These are phyloP conservation scores for Grammatotria lemairii DNA, from an alignment of 2,113 vertebrate species.

Conservation along the genomic window DNA sequence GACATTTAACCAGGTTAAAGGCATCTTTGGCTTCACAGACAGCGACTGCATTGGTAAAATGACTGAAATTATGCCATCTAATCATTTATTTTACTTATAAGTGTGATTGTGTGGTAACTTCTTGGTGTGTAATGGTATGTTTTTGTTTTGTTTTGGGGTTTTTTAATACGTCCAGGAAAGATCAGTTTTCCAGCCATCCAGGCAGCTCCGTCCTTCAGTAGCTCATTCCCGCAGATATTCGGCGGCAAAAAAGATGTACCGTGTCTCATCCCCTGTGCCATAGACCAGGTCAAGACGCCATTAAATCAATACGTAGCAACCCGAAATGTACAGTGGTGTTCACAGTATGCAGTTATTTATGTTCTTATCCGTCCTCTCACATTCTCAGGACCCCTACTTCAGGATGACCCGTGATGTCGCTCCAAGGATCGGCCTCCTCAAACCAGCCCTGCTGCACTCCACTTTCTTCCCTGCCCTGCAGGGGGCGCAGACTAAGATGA, in stretches of 20 bases:
- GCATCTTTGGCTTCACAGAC: conserved; percentile 96
- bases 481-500: conserved; percentile 98
- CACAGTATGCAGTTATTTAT: not conserved
- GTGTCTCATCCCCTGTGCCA: conserved; percentile 96
- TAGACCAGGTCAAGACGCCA: conserved; percentile 82
- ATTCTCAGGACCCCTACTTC: conserved; percentile 90
- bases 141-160: not conserved
- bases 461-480: conserved; percentile 96
- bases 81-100: not conserved
- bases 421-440: conserved; percentile 84
- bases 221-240: conserved; percentile 93
- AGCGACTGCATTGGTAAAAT: conserved; percentile 92
- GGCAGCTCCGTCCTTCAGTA: conserved; percentile 94
- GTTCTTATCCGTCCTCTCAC: not conserved
- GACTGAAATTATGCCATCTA: not conserved
- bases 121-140: not conserved
- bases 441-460: conserved; percentile 92
- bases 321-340: not conserved
- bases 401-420: conserved; percentile 97
- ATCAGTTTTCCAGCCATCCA: conserved; percentile 97
- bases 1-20: conserved; percentile 98
- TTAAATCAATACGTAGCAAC: not conserved
- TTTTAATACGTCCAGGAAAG: conserved; percentile 76
- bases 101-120: not conserved
- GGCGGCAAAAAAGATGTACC: conserved; percentile 79